Base-by-base conservation (phyloP, 2,888 invertebrate genomes). In the Entomobrya multifasciata region DNA sequence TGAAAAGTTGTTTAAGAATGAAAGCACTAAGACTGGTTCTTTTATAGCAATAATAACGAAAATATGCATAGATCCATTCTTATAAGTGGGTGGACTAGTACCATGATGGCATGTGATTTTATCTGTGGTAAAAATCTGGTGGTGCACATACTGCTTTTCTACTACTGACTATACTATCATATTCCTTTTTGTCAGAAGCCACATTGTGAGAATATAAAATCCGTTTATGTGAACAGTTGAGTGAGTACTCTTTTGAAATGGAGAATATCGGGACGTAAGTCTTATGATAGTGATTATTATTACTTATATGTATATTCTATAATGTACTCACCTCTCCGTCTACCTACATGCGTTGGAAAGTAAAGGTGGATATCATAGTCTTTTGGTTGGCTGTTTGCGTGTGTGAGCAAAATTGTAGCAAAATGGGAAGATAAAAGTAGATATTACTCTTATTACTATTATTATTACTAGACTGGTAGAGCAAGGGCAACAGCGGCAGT, bases 361-460 rank as follows among this genome's bases (percentile, higher is more conserved):
- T 36, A 36, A 36, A 36, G 8, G 8, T n/a, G 49, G 49, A 10
- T 49, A 15, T n/a, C 49, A 49, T 15, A 49, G 8, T 11, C 36
- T 8, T 36, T 8, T 36, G 36, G 5, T 36, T 44, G 44, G 13
- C 49, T 49, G 8, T 49, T n/a, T 15, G 49, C 13, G 15, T 49
- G n/a, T n/a, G n/a, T n/a, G n/a, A 49, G n/a, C 49, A 49, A 44
- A 70, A 47, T 5, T 47, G 47, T 22, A 47, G 70, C 25, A 47
- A 70, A 70, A 47, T 70, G 70, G 3, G 70, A 22, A 70, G 47
- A 70, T 70, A 70, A 47, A 70, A 60, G 27, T 27, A 41, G 41
- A 41, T 41, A 20, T 20, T 70, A 65, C 36, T 65, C 10, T 36
- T 65, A n/a, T 70, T 70, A n/a, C n/a, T 15, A 57, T 57, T 11